These are phyloP conservation scores for Cheilosia variabilis DNA, from an alignment of 2,888 invertebrate genomes.

Conservation along the genomic window DNA sequence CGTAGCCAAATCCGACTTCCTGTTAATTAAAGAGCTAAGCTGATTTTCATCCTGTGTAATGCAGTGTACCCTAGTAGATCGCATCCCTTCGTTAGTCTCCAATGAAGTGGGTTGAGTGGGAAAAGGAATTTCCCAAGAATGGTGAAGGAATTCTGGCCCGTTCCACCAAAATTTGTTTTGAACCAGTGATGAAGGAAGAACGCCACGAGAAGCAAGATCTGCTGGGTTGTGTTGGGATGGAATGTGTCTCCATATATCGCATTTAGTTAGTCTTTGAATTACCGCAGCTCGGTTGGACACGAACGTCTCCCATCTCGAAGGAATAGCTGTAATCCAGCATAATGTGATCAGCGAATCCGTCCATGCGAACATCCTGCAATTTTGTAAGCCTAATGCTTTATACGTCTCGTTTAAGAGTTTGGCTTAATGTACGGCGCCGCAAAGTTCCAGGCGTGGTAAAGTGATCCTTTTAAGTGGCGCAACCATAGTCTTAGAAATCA, in stretches of 20 bases:
- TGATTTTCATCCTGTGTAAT: conserved; percentile 7
- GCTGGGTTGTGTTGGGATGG: background rate
- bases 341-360: background rate
- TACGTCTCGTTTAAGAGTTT: background rate
- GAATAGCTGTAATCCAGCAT: background rate
- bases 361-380: background rate
- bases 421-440: background rate
- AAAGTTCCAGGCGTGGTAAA: conserved; percentile 26
- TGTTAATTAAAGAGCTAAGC: conserved; percentile 5
- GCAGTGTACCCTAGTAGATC: conserved; percentile 5
- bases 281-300: conserved; percentile 6
- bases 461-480: conserved; percentile 11
- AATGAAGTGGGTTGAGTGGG: conserved; percentile 1
- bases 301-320: background rate
- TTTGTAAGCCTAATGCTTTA: background rate
- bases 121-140: conserved; percentile 13
- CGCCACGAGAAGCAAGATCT: conserved; percentile 8
- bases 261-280: conserved; percentile 5
- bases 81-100: conserved; percentile 2
- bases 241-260: background rate
- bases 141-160: conserved; percentile 24
- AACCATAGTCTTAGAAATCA: conserved; percentile 25
- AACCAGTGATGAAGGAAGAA: background rate
- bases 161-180: conserved; percentile 9
- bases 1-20: conserved; percentile 12